Evolutionary conservation across 2,888 invertebrate species (phyloP), one percentile per base, ranked within the genome.

Genomic region (Dione vanillae): DNA sequence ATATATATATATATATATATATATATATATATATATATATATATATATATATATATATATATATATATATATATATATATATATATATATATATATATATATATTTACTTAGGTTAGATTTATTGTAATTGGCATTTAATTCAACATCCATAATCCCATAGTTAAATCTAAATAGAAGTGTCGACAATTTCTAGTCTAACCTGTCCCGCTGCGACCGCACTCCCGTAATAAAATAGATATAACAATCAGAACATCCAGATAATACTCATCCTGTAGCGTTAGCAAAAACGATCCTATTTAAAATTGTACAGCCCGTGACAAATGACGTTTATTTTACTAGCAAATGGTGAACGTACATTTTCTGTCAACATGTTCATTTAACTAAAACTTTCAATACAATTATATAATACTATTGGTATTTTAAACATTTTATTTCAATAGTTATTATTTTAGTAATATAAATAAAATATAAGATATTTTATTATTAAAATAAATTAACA

Each of bases 231-330:
- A 74, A 74, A 73, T 74, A 74, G 72, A 70, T 70, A 72, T 74
- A 74, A 74, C 74, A 74, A 74, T 74, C 74, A 68, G 74, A 70
- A 67, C 70, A 73, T 72, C 74, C 59, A 67, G 73, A 72, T 73
- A 72, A 72, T 74, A 72, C 66, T 65, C 68, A 56, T 58, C 54
- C 37, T 37, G 74, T 74, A 70, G 27, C 49, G 73, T 43, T 41
- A 45, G 27, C 70, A 70, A 67, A 69, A 72, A 69, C 35, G 61
- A 68, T 68, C 52, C 11, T n/a, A 43, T 41, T 37, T 54, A 45
- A 61, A 58, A 41, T 65, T 65, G 56, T 69, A 58, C 49, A 65
- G 6, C 12, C 47, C 58, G 56, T 65, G 49, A 65, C 65, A 43
- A 58, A 40, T 59, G 56, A 59, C n/a, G 56, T 9, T 65, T 40